Percentiles rank a stretch among this genome's conserved stretches.
Evolutionary conservation across 2,888 invertebrate genomes (phyloP).

Genomic region (Acronicta leporina): DNA sequence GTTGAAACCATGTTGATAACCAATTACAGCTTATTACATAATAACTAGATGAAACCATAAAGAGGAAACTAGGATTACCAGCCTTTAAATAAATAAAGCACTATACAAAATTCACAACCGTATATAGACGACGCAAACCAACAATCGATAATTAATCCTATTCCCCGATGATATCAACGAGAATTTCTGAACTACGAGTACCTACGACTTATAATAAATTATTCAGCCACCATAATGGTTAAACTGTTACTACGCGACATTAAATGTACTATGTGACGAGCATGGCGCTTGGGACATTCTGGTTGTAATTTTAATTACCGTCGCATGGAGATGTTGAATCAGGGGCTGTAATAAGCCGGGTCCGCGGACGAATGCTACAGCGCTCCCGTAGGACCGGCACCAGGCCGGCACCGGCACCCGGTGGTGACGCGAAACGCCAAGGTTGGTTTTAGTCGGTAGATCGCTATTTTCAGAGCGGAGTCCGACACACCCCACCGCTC

Average conservation of each 20-base stretch:
- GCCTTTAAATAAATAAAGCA: constrained; percentile 17
- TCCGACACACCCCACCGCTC: too few species aligned
- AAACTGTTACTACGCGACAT: constrained; percentile 4
- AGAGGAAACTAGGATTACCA: constrained; percentile 9
- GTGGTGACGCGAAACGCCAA: too few species aligned
- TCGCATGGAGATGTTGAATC: constrained; percentile 14
- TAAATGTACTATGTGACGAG: constrained; percentile 15
- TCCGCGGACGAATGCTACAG: too few species aligned
- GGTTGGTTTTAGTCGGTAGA: too few species aligned
- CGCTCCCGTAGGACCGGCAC: too few species aligned
- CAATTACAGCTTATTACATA: background rate
- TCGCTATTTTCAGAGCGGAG: too few species aligned
- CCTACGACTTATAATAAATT: constrained; percentile 47
- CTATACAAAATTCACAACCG: constrained; percentile 26
- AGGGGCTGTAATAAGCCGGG: too few species aligned
- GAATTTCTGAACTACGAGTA: constrained; percentile 31
- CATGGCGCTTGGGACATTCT: constrained; percentile 18
- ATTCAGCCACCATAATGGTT: constrained; percentile 33
- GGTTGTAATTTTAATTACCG: constrained; percentile 30
- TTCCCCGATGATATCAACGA: constrained; percentile 40
- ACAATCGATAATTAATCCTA: constrained; percentile 43
- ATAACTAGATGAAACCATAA: background rate
- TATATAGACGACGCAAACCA: constrained; percentile 23
- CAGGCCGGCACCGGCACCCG: too few species aligned
- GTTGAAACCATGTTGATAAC: background rate